Percentiles rank a stretch among this genome's conserved stretches.
Conservation (phyloP, 2,113 vertebrate species). For the Salvelinus alpinus region DNA sequence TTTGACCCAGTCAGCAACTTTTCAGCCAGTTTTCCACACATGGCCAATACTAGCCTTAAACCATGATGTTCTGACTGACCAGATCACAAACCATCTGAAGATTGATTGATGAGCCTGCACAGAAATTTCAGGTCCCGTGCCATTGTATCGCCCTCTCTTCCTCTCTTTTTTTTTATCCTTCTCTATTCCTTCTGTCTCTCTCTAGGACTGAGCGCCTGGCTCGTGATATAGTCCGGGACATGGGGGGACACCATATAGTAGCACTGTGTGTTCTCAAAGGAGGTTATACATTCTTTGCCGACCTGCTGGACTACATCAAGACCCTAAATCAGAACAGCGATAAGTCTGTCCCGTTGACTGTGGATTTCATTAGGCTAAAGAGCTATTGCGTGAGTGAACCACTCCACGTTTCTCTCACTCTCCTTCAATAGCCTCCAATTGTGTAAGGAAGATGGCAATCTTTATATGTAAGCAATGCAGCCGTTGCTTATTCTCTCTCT, state of each 20-base stretch:
- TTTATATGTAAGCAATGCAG: no score
- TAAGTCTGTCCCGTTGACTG: slow-evolving; percentile 81
- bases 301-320: slow-evolving; percentile 85
- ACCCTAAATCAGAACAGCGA: slow-evolving; percentile 81
- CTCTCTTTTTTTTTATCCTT: neutral
- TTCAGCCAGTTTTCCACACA: no score
- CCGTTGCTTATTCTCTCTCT: no score
- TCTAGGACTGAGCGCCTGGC: slow-evolving; percentile 83
- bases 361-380: slow-evolving; percentile 87
- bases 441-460: no score
- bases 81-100: no score
- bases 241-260: slow-evolving; percentile 82
- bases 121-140: neutral
- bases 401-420: slow-evolving; percentile 3
- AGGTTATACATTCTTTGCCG: slow-evolving; percentile 88
- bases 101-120: no score
- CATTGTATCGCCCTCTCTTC: neutral
- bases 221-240: slow-evolving; percentile 81
- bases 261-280: slow-evolving; percentile 86
- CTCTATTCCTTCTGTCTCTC: slow-evolving; percentile 1
- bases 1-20: no score
- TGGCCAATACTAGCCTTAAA: no score
- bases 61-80: no score
- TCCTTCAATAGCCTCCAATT: no score
- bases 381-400: slow-evolving; percentile 77